Evolutionary conservation across 2,113 vertebrate species (phyloP).

Genomic region (Lepidothrix coronata): DNA sequence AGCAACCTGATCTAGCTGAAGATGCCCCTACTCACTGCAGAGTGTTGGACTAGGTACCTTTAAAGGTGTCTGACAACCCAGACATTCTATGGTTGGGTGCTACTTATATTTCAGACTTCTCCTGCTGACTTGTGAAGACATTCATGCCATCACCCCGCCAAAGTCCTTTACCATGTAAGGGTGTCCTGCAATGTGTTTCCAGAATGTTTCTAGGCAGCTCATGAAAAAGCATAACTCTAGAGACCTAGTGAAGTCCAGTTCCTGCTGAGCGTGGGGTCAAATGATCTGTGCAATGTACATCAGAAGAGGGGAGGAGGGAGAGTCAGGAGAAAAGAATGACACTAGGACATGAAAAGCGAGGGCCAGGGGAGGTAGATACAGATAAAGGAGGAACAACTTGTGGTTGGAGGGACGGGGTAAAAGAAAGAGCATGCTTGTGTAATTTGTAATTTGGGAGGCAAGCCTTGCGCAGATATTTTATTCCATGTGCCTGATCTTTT

Average conservation of each 20-base stretch:
- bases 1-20: not conserved
- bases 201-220: not conserved
- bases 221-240: not conserved
- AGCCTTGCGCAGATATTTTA: not conserved
- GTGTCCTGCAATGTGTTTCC: not conserved
- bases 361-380: not conserved
- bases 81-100: not conserved
- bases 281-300: not conserved
- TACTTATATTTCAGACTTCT: not conserved
- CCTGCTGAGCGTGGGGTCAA: not conserved
- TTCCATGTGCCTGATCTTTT: not conserved
- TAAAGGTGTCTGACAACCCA: not conserved
- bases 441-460: not conserved
- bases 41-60: not conserved
- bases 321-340: not conserved
- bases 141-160: not conserved
- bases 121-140: not conserved
- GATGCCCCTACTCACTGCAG: not conserved
- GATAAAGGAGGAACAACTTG: not conserved
- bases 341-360: not conserved
- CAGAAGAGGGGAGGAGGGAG: not conserved
- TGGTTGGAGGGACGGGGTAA: not conserved
- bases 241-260: not conserved
- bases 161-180: not conserved
- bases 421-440: not conserved